These are phyloP conservation scores for Lepidochitona cinerea DNA, from an alignment of 2,888 invertebrate species.

Conservation along the genomic window DNA sequence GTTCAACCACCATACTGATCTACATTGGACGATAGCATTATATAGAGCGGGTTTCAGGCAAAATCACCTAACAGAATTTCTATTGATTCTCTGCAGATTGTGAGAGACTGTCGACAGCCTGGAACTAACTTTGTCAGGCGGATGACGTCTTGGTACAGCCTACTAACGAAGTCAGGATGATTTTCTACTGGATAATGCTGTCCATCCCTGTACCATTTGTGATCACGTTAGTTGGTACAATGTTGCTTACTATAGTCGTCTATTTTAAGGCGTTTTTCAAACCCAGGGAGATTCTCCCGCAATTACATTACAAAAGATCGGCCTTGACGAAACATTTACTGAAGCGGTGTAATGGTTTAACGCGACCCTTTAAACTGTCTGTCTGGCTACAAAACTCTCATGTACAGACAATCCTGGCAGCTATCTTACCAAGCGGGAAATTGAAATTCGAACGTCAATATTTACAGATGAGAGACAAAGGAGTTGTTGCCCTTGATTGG, in stretches of 20 bases:
- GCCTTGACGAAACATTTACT: constrained; percentile 54
- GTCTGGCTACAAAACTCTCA: constrained; percentile 52
- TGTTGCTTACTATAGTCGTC: constrained; percentile 38
- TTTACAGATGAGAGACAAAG: constrained; percentile 58
- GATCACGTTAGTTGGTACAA: constrained; percentile 32
- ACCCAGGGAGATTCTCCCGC: constrained; percentile 37
- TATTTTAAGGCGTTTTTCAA: constrained; percentile 43
- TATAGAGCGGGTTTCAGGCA: no score
- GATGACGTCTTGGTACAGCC: no score
- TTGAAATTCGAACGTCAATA: constrained; percentile 51
- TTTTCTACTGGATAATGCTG: constrained; percentile 12
- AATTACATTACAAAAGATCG: constrained; percentile 58
- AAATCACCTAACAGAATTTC: no score
- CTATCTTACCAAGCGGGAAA: constrained; percentile 31
- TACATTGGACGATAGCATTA: no score
- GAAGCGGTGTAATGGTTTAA: constrained; percentile 47
- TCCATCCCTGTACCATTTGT: constrained; percentile 17
- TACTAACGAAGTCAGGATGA: not conserved
- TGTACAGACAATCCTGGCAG: constrained; percentile 52
- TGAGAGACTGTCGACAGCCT: no score
- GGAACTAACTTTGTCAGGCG: no score
- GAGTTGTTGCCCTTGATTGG: constrained; percentile 64
- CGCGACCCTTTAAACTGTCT: constrained; percentile 47
- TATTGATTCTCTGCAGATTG: no score
- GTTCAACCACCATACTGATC: no score